These are phyloP conservation scores for Drosophila lacteicornis DNA, from an alignment of 1,140 invertebrate genomes.

Conservation along the genomic window DNA sequence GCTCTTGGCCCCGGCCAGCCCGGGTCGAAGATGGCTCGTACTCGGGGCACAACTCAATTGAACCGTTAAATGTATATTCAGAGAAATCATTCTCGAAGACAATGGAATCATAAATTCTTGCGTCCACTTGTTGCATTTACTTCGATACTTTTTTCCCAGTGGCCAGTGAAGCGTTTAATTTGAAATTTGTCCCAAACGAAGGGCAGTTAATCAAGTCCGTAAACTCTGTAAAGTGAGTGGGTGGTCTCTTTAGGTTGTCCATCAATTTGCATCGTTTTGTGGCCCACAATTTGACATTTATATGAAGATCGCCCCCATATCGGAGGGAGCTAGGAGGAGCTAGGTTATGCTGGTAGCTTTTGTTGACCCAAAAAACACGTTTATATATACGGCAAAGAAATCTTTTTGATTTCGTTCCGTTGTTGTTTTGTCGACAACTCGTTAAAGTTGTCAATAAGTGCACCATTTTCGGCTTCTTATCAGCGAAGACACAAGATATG, in stretches of 20 bases:
- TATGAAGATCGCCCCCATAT: constrained; percentile 45
- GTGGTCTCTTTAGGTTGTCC: constrained; percentile 48
- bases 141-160: constrained; percentile 44
- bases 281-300: constrained; percentile 47
- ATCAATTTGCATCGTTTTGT: constrained; percentile 57
- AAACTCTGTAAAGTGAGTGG: constrained; percentile 7
- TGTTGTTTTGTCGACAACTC: constrained; percentile 53
- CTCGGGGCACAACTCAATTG: constrained; percentile 47
- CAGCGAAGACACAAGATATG: constrained; percentile 36
- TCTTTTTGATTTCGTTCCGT: constrained; percentile 37
- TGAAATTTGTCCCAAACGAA: constrained; percentile 64
- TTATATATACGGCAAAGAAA: constrained; percentile 57
- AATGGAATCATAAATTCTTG: constrained; percentile 54
- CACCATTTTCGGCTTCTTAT: constrained; percentile 81
- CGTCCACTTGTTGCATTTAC: constrained; percentile 30
- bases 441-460: constrained; percentile 83
- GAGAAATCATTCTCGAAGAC: constrained; percentile 37
- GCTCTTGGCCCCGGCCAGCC: constrained; percentile 15
- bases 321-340: background rate
- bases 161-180: constrained; percentile 71
- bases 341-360: constrained; percentile 47
- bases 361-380: constrained; percentile 65
- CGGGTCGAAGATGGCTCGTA: constrained; percentile 28
- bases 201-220: constrained; percentile 58
- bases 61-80: constrained; percentile 52